phyloP scores from a whole-genome alignment of 2,888 invertebrate species.

The Chloroclysta siterata region DNA sequence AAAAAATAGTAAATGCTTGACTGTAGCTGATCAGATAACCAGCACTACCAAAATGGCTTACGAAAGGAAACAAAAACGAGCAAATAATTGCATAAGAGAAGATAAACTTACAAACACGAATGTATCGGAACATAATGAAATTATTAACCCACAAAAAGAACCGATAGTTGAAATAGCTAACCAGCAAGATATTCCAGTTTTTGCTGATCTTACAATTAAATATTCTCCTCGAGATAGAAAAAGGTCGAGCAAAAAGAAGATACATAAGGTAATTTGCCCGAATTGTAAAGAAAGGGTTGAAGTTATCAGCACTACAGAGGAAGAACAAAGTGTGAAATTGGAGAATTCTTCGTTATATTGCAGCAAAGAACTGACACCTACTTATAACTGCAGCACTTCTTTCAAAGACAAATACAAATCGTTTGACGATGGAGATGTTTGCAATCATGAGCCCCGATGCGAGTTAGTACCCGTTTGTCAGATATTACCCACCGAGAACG shows the following conservation, averaged over 20 bases:
- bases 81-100: conserved; percentile 44
- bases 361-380: conserved; percentile 50
- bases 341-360: conserved; percentile 46
- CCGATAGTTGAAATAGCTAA: conserved; percentile 32
- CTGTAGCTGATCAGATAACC: conserved; percentile 53
- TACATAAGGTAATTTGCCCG: conserved; percentile 62
- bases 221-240: conserved; percentile 41
- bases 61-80: conserved; percentile 46
- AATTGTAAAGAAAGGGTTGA: conserved; percentile 70
- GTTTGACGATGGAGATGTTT: conserved; percentile 53
- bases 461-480: conserved; percentile 72
- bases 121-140: conserved; percentile 42
- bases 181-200: conserved; percentile 34
- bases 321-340: conserved; percentile 55
- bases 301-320: conserved; percentile 59
- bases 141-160: conserved; percentile 43
- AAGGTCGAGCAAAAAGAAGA: conserved; percentile 50
- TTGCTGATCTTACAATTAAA: conserved; percentile 38
- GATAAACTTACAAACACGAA: conserved; percentile 57
- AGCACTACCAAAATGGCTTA: conserved; percentile 48
- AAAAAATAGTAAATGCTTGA: conserved; percentile 52
- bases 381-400: conserved; percentile 48
- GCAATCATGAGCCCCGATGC: conserved; percentile 66
- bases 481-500: conserved; percentile 60
- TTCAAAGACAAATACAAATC: conserved; percentile 43